phyloP scores from a whole-genome alignment of 2,888 invertebrate genomes.

The Globia sparganii region DNA sequence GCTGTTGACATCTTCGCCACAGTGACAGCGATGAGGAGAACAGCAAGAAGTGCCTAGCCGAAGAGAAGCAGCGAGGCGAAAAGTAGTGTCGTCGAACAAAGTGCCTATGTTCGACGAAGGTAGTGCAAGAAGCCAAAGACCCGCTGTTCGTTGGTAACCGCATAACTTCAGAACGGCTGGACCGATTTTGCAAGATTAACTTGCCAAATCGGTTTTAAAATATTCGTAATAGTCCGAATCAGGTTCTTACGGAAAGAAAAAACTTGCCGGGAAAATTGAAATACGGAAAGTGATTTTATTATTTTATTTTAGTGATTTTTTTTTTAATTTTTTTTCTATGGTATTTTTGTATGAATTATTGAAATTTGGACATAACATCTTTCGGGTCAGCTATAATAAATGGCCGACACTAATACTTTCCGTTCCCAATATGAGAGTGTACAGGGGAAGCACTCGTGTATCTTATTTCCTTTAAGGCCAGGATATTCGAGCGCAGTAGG shows the following conservation, averaged over 20 bases:
- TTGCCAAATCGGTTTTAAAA: too few species aligned
- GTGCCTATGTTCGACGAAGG: too few species aligned
- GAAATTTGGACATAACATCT: not conserved
- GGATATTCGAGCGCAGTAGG: too few species aligned
- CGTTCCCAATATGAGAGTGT: not conserved
- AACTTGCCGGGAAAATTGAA: not conserved
- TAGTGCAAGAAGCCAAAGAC: too few species aligned
- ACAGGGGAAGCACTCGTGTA: not conserved
- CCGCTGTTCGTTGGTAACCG: not conserved
- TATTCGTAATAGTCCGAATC: too few species aligned
- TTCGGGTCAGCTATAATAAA: not conserved
- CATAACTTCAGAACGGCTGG: not conserved
- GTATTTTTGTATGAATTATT: not conserved
- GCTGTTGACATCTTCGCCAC: too few species aligned
- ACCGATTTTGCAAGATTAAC: not conserved
- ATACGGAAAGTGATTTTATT: not conserved
- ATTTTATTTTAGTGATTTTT: too few species aligned
- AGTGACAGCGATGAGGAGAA: too few species aligned
- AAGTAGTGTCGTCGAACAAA: too few species aligned
- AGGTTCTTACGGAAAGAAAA: not conserved
- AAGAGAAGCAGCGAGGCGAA: too few species aligned
- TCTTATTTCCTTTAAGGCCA: constrained; percentile 28
- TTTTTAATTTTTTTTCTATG: too few species aligned
- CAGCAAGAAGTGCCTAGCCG: too few species aligned
- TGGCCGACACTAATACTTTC: not conserved